Conservation (phyloP, 2,888 invertebrate species). For the Colletes collaris region DNA sequence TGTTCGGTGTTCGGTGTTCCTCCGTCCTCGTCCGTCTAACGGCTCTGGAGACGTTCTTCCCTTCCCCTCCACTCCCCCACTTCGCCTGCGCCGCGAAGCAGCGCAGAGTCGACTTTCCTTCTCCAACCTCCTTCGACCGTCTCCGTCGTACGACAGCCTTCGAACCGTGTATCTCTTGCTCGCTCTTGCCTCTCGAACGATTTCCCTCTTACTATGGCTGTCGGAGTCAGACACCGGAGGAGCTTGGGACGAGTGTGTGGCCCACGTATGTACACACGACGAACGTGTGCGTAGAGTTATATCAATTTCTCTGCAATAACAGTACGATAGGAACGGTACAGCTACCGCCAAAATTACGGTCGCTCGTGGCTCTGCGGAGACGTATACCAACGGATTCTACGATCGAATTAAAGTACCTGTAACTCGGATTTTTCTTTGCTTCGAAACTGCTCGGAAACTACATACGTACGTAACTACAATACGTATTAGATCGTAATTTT, state of each 20-base stretch:
- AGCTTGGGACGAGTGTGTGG: slow-evolving; percentile 16
- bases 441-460: no score
- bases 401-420: no score
- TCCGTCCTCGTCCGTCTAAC: slow-evolving; percentile 31
- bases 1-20: slow-evolving; percentile 9
- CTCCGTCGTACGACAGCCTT: slow-evolving; percentile 10
- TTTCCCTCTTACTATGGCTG: slow-evolving; percentile 43
- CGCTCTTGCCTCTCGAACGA: slow-evolving; percentile 12
- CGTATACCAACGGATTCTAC: no score
- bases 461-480: no score
- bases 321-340: slow-evolving; percentile 67
- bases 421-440: no score
- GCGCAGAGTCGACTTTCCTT: slow-evolving; percentile 26
- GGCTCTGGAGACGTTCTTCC: neutral
- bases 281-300: slow-evolving; percentile 63
- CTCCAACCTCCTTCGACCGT: slow-evolving; percentile 17
- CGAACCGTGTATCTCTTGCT: slow-evolving; percentile 1
- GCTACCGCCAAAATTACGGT: slow-evolving; percentile 59
- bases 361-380: no score
- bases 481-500: no score
- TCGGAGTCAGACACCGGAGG: slow-evolving; percentile 49
- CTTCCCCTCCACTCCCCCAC: slow-evolving; percentile 9
- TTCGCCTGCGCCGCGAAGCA: neutral
- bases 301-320: slow-evolving; percentile 72
- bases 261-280: slow-evolving; percentile 26